Evolutionary conservation across 1,140 invertebrate genomes (phyloP), one percentile per base, ranked within the genome.

Genomic region (Dufourea novaeangliae): DNA sequence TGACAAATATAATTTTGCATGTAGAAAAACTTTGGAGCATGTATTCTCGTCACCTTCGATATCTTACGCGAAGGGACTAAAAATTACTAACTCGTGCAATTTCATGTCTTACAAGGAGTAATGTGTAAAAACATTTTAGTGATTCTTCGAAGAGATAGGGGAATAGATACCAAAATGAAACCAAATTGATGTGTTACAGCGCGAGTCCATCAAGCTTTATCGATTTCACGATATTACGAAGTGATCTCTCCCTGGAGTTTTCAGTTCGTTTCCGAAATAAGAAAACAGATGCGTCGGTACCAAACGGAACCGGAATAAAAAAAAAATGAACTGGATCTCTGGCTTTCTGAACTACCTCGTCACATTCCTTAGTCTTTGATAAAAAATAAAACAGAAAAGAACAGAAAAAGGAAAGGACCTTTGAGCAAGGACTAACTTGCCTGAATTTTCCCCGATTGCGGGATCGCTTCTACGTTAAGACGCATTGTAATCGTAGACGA

Each of bases 321-420:
- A 34, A 44, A 34, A 27, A 46, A n/a, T 20, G 57, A 69, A 50
- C 25, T 12, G 39, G 27, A 69, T 50, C 11, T 37, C 7, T 22
- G 29, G 70, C 17, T 70, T 62, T 62, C 17, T 39, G 2, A 54
- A 77, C 67, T 71, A 77, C 57, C 64, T 77, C 67, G 41, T 62
- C 22, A 14, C 54, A 46, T 62, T 62, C 39, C 25, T 46, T 25
- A 37, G 57, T 41, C 29, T 37, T 39, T 37, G 37, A n/a, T 25
- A 39, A 37, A 17, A 37, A 11, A 3, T 12, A n/a, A 14, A 32
- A 54, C 20, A n/a, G n/a, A n/a, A n/a, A n/a, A n/a, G n/a, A n/a
- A n/a, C n/a, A n/a, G n/a, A n/a, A 17, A 25, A 25, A 10, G 12
- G 14, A 32, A 25, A 29, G 41, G 52, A 56, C 4, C 7, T 22